These are phyloP conservation scores for Melieria picta DNA, from an alignment of 2,888 invertebrate genomes.

Conservation along the genomic window DNA sequence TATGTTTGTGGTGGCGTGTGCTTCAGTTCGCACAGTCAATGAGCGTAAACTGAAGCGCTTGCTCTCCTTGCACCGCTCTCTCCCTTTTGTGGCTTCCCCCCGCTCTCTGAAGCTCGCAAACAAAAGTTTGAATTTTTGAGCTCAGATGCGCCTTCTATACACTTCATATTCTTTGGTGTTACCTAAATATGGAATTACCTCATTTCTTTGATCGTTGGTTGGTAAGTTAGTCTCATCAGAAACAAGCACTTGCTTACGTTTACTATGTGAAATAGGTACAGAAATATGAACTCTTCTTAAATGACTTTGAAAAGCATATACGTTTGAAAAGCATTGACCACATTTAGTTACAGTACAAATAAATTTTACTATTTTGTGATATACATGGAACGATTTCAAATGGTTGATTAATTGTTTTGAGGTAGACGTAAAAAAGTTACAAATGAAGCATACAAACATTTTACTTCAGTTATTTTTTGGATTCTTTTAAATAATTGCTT, in stretches of 20 bases:
- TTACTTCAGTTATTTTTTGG: not conserved
- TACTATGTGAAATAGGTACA: not conserved
- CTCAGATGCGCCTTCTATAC: no score
- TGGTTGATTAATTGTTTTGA: constrained; percentile 7
- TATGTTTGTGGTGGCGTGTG: no score
- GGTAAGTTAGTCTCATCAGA: not conserved
- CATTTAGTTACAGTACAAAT: constrained; percentile 10
- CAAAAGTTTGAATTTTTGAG: no score
- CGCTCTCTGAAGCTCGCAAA: no score
- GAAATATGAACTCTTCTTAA: constrained; percentile 14
- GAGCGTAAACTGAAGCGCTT: no score
- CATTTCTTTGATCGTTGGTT: constrained; percentile 10
- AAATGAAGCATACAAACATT: not conserved
- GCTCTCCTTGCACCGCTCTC: no score
- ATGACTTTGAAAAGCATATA: constrained; percentile 16
- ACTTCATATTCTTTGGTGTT: no score
- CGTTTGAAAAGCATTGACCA: constrained; percentile 14
- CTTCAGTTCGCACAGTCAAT: no score
- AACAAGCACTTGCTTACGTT: not conserved
- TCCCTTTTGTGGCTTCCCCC: no score
- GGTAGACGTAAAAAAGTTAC: not conserved
- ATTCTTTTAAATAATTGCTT: not conserved
- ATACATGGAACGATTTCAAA: constrained; percentile 11
- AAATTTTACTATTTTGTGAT: not conserved
- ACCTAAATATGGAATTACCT: not conserved